phyloP scores from a whole-genome alignment of 2,113 vertebrate genomes.

The Lepisosteus oculatus region DNA sequence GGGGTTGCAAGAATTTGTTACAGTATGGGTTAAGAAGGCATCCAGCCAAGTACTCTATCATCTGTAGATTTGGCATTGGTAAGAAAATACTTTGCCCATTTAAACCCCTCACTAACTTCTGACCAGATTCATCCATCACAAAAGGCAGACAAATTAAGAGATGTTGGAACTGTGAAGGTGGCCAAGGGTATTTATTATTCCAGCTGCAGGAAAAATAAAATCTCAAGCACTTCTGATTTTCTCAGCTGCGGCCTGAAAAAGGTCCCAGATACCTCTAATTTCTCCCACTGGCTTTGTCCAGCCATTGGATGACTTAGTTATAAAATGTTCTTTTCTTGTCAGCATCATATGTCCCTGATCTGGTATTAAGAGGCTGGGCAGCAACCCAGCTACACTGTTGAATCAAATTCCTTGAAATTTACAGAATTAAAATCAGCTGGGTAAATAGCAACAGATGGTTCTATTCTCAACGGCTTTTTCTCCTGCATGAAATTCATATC shows the following conservation, averaged over 20 bases:
- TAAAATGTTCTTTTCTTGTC: constrained; percentile 5
- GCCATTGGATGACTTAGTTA: neutral
- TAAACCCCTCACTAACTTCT: no score
- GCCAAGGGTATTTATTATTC: constrained; percentile 3
- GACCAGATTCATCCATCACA: neutral
- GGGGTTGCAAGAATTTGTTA: no score
- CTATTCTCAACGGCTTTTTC: no score
- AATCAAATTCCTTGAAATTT: constrained; percentile 2
- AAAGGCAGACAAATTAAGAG: neutral
- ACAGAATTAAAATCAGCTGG: constrained; percentile 3
- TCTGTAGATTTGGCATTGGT: no score
- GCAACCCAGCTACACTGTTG: neutral
- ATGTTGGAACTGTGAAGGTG: neutral
- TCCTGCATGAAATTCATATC: no score
- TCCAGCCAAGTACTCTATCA: no score
- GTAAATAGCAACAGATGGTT: neutral
- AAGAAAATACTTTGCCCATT: no score
- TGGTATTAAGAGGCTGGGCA: neutral
- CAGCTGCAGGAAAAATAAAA: constrained; percentile 4
- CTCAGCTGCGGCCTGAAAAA: neutral
- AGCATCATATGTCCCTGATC: constrained; percentile 1
- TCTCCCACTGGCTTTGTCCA: constrained; percentile 6
- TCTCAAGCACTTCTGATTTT: neutral
- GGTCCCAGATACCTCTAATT: neutral
- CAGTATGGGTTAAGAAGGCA: no score